Evolutionary conservation across 2,113 vertebrate genomes (phyloP).

Genomic region (Pomatorhinus ruficollis): DNA sequence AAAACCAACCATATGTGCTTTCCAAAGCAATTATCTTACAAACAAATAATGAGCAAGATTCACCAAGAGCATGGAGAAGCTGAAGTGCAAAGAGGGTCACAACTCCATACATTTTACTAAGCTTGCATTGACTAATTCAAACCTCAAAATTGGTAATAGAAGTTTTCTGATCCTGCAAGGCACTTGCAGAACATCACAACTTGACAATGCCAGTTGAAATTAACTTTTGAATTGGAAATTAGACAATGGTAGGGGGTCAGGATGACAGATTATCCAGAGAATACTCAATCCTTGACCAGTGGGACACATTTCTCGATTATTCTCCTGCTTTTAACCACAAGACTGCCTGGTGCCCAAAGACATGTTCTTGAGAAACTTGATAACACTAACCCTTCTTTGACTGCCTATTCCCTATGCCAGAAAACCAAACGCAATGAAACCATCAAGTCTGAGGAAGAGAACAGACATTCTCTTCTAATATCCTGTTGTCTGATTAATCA

Average conservation of each 20-base stretch:
- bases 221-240: neutral
- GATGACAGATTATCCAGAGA: neutral
- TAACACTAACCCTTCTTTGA: neutral
- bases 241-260: neutral
- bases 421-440: neutral
- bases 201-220: neutral
- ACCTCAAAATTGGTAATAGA: neutral
- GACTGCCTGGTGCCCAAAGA: neutral
- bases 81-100: neutral
- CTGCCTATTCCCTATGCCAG: neutral
- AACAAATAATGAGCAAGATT: neutral
- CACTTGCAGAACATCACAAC: neutral
- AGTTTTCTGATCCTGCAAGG: neutral
- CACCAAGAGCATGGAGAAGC: rapidly evolving
- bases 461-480: neutral
- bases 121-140: neutral
- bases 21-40: neutral
- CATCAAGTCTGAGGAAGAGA: neutral
- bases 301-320: neutral
- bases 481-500: neutral
- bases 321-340: neutral
- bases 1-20: neutral
- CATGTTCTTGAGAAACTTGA: neutral
- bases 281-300: neutral
- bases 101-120: rapidly evolving